Evolutionary conservation across 2,797 vertebrate species (phyloP).

Genomic region (Amphiprion clarkii): DNA sequence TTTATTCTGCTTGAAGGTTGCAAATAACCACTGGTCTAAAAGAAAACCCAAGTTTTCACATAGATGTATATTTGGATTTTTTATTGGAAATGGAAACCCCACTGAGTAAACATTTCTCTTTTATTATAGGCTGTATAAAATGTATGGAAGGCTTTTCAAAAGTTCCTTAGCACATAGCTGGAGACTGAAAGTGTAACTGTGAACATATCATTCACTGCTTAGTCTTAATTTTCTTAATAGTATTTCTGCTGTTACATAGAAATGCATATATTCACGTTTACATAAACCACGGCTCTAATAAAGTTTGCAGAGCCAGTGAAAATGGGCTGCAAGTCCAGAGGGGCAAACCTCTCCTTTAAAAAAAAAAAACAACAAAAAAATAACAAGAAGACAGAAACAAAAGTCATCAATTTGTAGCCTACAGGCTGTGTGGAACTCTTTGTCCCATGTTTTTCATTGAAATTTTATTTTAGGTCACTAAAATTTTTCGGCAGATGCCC

Average conservation of each 20-base stretch:
- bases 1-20: neutral
- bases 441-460: conserved; percentile 19
- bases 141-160: neutral
- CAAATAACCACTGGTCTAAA: too few species aligned
- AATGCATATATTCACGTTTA: neutral
- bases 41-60: neutral
- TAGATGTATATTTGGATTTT: neutral
- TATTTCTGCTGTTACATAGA: conserved; percentile 2
- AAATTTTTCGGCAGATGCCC: conserved; percentile 33
- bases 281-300: neutral
- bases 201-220: neutral
- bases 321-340: conserved; percentile 41
- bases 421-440: conserved; percentile 21
- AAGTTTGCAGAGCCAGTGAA: conserved; percentile 13
- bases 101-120: neutral
- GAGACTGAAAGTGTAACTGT: neutral
- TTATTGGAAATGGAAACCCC: too few species aligned
- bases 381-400: neutral
- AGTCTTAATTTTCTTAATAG: neutral
- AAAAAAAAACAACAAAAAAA: conserved; percentile 22
- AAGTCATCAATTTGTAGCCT: conserved; percentile 44
- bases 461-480: conserved; percentile 41
- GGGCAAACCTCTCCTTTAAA: conserved; percentile 12
- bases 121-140: neutral
- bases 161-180: neutral